Evolutionary conservation across 2,113 vertebrate genomes (phyloP), one percentile per base, ranked within the genome.

Genomic region (Sphaerodactylus townsendi): DNA sequence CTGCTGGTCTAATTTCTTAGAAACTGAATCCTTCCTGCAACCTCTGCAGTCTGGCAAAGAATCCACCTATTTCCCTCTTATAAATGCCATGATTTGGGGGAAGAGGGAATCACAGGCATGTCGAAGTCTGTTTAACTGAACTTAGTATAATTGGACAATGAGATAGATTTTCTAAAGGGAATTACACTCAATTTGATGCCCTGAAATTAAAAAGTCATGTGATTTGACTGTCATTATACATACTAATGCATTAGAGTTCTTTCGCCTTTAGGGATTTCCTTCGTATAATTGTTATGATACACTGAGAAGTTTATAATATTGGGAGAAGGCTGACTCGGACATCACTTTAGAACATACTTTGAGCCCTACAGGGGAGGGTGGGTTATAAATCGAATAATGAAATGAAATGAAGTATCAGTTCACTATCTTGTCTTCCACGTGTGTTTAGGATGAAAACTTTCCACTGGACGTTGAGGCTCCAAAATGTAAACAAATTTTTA

Each of bases 161-260:
- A n/a, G 69, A 23, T 46, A 62, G 37, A 72, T 53, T 81, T 82
- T 82, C 80, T 39, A 73, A 82, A 39, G 69, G 70, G 80, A 82
- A 82, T 82, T 73, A 59, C 53, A 73, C 69, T 73, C 69, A 82
- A 73, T 82, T 68, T 59, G 53, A 73, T 59, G 69, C 69, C 59
- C 71, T 82, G 59, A 82, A 46, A 82, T 82, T 82, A 82, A 33
- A 82, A 59, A 81, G 69, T 62, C 80, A 73, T 62, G 69, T 73
- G 69, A 64, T 73, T 23, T 59, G 17, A 41, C 39, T 82, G 50
- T 62, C 80, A 46, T 82, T 72, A 73, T 73, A 71, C 73, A 10
- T 35, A 82, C 72, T 73, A 72, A 73, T 82, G 80, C 80, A 73
- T 72, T 82, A 73, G 69, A 56, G 56, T 82, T 64, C 41, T 62